Evolutionary conservation across 1,140 invertebrate species (phyloP), one percentile per base, ranked within the genome.

Genomic region (Diplogasteroides magnus): DNA sequence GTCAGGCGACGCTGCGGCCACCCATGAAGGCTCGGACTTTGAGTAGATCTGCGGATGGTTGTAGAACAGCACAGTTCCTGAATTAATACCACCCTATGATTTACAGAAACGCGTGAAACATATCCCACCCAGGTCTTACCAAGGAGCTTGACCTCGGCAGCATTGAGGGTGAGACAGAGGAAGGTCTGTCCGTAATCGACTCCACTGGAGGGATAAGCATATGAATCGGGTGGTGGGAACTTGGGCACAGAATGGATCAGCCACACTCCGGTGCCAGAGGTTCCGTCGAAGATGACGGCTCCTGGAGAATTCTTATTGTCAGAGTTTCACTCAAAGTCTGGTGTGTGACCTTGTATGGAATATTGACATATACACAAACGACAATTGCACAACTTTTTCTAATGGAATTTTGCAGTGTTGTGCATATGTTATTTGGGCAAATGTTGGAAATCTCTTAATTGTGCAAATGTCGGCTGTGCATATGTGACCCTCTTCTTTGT

Each of bases 41-140:
- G 74, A 74, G 56, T 77, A 77, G 26, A 77, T 76, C n/a, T 75
- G 31, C 13, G 75, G 75, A 23, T 67, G 63, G 58, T 77, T 77
- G 64, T 55, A 77, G 66, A 59, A 76, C 0, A 77, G 68, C 32
- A 76, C 74, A 19, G 74, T 77, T 60, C 72, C 28, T 26, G n/a
- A 26, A 60, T 11, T 26, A 26, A 11, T 19, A 48, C 19, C 6
- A 48, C 6, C 19, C 37, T 48, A 6, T 48, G n/a, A n/a, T n/a
- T n/a, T n/a, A n/a, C n/a, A n/a, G n/a, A n/a, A n/a, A n/a, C n/a
- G n/a, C n/a, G n/a, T n/a, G n/a, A n/a, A n/a, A n/a, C n/a, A n/a
- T n/a, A n/a, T n/a, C n/a, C n/a, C n/a, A n/a, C n/a, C n/a, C 37
- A 11, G 19, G 19, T 29, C 23, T 13, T 60, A 60, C 70, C 75